Evolutionary conservation across 1,140 invertebrate genomes (phyloP).

Genomic region (Drosophila sp.): DNA sequence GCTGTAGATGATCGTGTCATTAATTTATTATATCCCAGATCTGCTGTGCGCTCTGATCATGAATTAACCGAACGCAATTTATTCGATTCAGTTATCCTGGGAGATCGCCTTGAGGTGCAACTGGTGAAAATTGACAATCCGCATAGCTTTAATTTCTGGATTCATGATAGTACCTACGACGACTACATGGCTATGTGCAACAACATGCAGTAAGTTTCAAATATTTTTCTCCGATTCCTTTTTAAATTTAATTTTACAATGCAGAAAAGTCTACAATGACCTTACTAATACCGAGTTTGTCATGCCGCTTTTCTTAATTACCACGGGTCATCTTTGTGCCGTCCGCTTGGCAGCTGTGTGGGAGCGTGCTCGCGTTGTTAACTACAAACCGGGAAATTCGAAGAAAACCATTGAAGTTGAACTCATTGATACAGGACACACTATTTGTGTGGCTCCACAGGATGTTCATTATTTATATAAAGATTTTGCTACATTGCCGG

Average conservation of each 20-base stretch:
- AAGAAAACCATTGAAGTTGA: conserved; percentile 45
- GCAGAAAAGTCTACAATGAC: conserved; percentile 36
- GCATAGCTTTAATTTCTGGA: conserved; percentile 66
- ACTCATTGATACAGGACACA: conserved; percentile 63
- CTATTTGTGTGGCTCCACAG: conserved; percentile 33
- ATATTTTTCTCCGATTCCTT: background rate
- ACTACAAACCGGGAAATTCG: conserved; percentile 8
- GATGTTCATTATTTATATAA: conserved; percentile 55
- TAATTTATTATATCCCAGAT: conserved; percentile 55
- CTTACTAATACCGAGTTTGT: conserved; percentile 12
- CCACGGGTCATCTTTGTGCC: conserved; percentile 60
- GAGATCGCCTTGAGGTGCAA: conserved; percentile 35
- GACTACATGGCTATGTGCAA: conserved; percentile 39
- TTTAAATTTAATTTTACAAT: background rate
- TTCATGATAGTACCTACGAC: conserved; percentile 48
- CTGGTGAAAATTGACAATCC: conserved; percentile 60
- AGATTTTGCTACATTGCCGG: conserved; percentile 54
- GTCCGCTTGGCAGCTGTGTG: conserved; percentile 30
- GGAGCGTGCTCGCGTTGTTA: conserved; percentile 62
- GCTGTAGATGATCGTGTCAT: conserved; percentile 52
- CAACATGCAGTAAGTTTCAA: conserved; percentile 62
- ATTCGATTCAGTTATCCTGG: conserved; percentile 2
- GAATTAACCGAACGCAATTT: conserved; percentile 28
- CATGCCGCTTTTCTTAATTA: conserved; percentile 54
- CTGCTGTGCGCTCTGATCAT: conserved; percentile 46